Conservation (phyloP, 2,113 vertebrate genomes). For the Corythornis madagascariensis region DNA sequence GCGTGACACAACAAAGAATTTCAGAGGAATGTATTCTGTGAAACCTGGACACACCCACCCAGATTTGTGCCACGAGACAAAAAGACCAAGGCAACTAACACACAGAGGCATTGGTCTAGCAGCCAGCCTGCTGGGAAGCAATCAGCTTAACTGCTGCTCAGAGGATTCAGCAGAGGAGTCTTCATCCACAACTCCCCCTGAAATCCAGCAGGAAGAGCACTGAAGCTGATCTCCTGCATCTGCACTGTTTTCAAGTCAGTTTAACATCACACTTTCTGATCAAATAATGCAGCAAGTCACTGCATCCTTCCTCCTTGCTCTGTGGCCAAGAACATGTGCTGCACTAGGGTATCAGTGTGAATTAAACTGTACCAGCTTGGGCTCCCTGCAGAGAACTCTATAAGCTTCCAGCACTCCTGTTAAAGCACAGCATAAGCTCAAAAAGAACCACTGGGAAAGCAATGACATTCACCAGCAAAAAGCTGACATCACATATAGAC, state of each 20-base stretch:
- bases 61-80: not conserved
- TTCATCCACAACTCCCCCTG: not conserved
- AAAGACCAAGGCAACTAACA: not conserved
- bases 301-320: not conserved
- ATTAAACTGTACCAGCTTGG: not conserved
- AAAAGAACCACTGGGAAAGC: not conserved
- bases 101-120: not conserved
- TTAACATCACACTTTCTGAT: not conserved
- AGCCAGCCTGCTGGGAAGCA: not conserved
- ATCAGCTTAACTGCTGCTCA: not conserved
- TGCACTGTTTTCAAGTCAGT: not conserved
- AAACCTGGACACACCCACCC: not conserved
- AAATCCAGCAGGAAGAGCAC: not conserved
- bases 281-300: not conserved
- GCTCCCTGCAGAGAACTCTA: not conserved
- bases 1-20: rapidly evolving
- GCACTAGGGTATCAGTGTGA: rapidly evolving
- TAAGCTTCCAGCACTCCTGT: not conserved
- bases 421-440: not conserved
- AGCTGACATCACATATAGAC: not conserved
- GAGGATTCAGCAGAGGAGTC: not conserved
- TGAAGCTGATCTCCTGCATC: not conserved
- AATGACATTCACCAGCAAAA: not conserved
- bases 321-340: not conserved
- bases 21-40: not conserved